Base-by-base conservation (phyloP, 1,140 invertebrate species). In the Mizuhopecten yessoensis region DNA sequence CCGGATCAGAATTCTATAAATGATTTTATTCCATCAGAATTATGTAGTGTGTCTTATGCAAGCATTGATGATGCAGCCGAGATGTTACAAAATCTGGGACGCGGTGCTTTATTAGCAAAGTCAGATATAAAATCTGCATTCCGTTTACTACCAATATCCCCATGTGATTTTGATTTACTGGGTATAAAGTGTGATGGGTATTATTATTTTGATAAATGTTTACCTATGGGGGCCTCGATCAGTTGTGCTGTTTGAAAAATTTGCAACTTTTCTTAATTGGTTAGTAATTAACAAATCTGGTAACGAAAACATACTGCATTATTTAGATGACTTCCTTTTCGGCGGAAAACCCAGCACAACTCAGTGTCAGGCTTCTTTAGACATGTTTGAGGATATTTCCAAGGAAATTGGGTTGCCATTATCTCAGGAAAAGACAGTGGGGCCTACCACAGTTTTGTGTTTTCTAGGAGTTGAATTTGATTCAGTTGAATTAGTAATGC, bases 371-470 rank as follows among this genome's bases (percentile, higher is more conserved):
- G 17, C 0, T 20, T 34, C 86, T 0, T 29, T 90, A 45, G 57
- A 86, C 33, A 33, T 49, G 11, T 34, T 89, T 34, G 57, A 89
- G 29, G 39, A 36, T 57, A 49, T 88, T 57, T 92, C 87, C 39
- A 34, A 49, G 7, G 29, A 89, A 15, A 88, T 90, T 90, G 42
- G 86, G 34, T 33, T 92, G 39, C 93, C 91, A 9, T 20, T 92
- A 89, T 90, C 93, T 29, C 33, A 86, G 34, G 87, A 90, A 34
- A 93, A 92, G 90, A 93, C 87, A 34, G 90, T 87, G 23, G 90
- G 88, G 0, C 93, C 91, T 13, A 87, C 49, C 0, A 45, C 86
- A 75, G 0, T 33, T 34, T n/a, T 91, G 33, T 86, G 49, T 57
- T 91, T 91, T 87, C 86, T 91, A 7, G 86, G 88, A 7, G 89